Conservation (phyloP, 2,113 vertebrate genomes). For the Lophotis ruficrista region DNA sequence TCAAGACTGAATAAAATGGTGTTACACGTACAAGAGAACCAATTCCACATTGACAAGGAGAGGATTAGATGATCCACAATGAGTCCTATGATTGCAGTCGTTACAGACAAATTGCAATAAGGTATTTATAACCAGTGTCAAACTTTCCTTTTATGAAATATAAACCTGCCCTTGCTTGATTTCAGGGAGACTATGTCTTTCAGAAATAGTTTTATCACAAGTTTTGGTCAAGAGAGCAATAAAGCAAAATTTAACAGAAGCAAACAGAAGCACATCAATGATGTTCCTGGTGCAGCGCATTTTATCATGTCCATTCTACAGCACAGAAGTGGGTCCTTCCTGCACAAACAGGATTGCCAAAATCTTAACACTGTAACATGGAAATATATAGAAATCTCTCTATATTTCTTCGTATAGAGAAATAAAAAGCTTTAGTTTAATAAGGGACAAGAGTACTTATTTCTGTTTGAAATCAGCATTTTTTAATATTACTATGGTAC, state of each 20-base stretch:
- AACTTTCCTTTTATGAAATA: not conserved
- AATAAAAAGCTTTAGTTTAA: not conserved
- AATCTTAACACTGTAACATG: not conserved
- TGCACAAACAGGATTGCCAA: not conserved
- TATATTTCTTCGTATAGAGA: not conserved
- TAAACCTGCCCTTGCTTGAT: not conserved
- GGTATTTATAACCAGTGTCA: not conserved
- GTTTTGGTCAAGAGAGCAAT: not conserved
- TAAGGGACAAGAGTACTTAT: not conserved
- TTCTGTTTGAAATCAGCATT: not conserved
- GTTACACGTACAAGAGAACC: not conserved
- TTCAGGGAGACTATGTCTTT: not conserved
- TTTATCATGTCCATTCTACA: accelerated
- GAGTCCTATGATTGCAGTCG: not conserved
- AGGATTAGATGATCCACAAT: not conserved
- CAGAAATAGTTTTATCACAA: not conserved
- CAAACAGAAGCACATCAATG: not conserved
- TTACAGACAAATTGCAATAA: not conserved
- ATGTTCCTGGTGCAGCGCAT: not conserved
- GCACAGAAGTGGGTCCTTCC: not conserved
- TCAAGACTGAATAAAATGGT: not conserved
- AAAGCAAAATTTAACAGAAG: not conserved
- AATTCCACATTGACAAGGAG: not conserved
- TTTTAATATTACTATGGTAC: not conserved
- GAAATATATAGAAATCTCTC: not conserved